Evolutionary conservation across 2,797 vertebrate genomes (phyloP), one percentile per base, ranked within the genome.

Genomic region (Anguilla anguilla): DNA sequence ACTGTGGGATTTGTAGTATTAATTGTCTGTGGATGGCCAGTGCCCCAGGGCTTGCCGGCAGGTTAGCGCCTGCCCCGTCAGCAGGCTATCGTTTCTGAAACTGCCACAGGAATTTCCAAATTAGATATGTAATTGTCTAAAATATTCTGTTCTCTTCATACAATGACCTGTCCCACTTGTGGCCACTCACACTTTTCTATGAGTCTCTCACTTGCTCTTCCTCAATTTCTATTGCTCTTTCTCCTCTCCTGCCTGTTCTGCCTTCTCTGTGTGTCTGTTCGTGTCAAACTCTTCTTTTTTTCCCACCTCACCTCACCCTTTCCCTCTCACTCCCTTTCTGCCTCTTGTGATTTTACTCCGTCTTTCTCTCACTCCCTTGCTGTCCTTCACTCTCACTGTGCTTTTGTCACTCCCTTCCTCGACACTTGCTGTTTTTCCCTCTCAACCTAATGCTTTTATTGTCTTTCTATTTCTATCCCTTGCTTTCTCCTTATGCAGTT

Each of bases 401-500:
- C 25, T 69, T 9, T 69, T n/a, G 28, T 28, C 84, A 39, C 31
- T 15, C 84, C 51, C 53, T 7, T 10, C 11, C 46, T 9, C 13
- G 28, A 39, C 10, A 17, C 51, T 55, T 51, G n/a, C 72, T 77
- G 31, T 39, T 77, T 77, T 51, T 19, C n/a, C 28, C 72, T 53
- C 72, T 74, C 67, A 83, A 11, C 10, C 53, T 35, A 31, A 87
- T 15, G 2, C 55, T 55, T 25, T 35, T 81, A 25, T 28, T 11
- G 13, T 67, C 7, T 79, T 43, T 79, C 74, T 79, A 35, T 43
- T 17, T 43, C 39, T 43, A 1, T 28, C 28, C n/a, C 28, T 72
- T 4, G 7, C 7, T 31, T 31, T 72, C 67, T 35, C 67, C 3
- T 72, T 35, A 28, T 43, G 2, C 93, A 94, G 94, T 95, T 92